A percentile compares a stretch with the other conserved stretches of the same genome.
Conservation (phyloP, 2,797 vertebrate genomes). For the Odontamblyopus lacepedii region DNA sequence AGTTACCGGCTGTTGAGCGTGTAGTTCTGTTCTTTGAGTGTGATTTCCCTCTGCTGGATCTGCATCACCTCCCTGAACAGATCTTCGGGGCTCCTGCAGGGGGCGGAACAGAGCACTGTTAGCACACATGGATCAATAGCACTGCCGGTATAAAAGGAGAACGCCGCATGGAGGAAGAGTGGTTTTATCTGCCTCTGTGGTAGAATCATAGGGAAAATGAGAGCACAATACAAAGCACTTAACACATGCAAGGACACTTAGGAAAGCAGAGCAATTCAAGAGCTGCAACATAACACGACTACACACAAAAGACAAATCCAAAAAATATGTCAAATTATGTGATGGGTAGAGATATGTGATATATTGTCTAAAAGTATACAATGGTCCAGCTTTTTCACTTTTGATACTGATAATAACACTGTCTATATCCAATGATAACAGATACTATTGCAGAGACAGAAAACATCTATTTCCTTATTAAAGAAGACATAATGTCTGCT, state of each 20-base stretch:
- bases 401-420: too few species aligned
- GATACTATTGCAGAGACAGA: too few species aligned
- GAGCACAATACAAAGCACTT: conserved; percentile 71
- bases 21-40: conserved; percentile 89
- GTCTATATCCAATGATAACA: too few species aligned
- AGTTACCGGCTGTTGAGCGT: conserved; percentile 86
- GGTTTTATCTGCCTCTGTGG: conserved; percentile 58
- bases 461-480: too few species aligned
- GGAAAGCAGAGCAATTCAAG: conserved; percentile 35
- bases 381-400: too few species aligned
- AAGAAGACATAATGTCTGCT: too few species aligned
- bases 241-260: conserved; percentile 21
- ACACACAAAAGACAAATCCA: background rate
- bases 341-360: too few species aligned
- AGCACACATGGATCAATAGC: conserved; percentile 46
- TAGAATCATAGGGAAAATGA: conserved; percentile 31
- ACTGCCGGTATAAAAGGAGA: conserved; percentile 27
- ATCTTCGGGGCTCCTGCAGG: conserved; percentile 90
- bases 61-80: conserved; percentile 90
- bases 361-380: too few species aligned
- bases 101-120: conserved; percentile 41
- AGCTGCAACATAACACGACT: background rate
- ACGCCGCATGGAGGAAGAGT: conserved; percentile 37
- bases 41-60: conserved; percentile 91
- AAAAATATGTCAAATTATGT: too few species aligned